phyloP scores from a whole-genome alignment of 2,888 invertebrate species.

The Lucinisca nassula region DNA sequence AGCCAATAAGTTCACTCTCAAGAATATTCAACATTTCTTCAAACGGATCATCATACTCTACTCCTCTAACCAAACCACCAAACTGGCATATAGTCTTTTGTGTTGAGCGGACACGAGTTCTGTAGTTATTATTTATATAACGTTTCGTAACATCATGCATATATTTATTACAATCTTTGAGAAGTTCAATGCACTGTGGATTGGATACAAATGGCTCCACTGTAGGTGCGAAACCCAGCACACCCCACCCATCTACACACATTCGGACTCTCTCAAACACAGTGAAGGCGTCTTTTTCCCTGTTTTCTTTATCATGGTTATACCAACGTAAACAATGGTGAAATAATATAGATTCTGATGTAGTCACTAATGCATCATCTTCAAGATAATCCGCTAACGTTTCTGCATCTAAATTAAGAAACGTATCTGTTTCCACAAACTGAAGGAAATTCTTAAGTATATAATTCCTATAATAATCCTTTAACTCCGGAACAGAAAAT shows the following conservation, averaged over 20 bases:
- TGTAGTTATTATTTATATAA: constrained; percentile 52
- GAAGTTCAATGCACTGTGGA: constrained; percentile 58
- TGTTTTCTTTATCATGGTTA: constrained; percentile 62
- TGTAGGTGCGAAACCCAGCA: constrained; percentile 56
- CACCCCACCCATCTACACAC: constrained; percentile 62
- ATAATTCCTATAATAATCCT: constrained; percentile 71
- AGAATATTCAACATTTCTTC: constrained; percentile 50
- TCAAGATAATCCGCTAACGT: constrained; percentile 68
- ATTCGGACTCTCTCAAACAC: constrained; percentile 71
- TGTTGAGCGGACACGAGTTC: constrained; percentile 67
- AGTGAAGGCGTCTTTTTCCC: constrained; percentile 58
- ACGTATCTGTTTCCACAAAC: constrained; percentile 72
- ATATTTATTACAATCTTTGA: constrained; percentile 60
- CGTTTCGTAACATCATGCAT: constrained; percentile 66
- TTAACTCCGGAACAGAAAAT: constrained; percentile 65
- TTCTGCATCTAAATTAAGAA: constrained; percentile 69
- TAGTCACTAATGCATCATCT: constrained; percentile 71
- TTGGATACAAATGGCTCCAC: constrained; percentile 67
- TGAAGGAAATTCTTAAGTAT: constrained; percentile 70
- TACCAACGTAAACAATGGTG: constrained; percentile 73
- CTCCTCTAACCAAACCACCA: constrained; percentile 68
- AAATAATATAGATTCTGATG: constrained; percentile 69
- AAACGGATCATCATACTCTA: constrained; percentile 55
- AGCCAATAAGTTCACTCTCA: constrained; percentile 50
- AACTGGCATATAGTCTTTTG: constrained; percentile 68